Evolutionary conservation across 2,888 invertebrate species (phyloP), one percentile per base, ranked within the genome.

Genomic region (Dicyrtomina minuta): DNA sequence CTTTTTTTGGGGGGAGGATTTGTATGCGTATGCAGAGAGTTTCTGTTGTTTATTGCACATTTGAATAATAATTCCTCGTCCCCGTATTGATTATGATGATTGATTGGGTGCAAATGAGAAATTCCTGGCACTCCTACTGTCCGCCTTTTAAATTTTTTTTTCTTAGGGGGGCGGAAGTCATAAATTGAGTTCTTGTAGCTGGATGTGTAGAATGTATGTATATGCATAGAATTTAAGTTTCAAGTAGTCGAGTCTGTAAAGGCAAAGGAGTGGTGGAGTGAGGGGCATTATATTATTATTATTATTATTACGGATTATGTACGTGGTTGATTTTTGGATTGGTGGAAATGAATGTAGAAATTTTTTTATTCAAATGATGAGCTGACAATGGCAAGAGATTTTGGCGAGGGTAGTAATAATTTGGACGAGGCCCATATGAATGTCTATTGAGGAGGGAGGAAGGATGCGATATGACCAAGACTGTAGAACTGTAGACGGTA

Each of bases 51-150:
- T 33, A 33, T 33, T 33, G 33, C 33, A 33, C 33, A 60, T 60
- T 60, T 60, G n/a, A 60, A 60, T 60, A 60, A 60, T 60, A 60
- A 39, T 60, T 60, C 22, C 39, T 26, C 24, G 51, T 66, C 68
- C 53, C 27, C 53, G 59, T 53, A 68, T 71, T 71, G 67, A 67
- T 68, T 71, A 67, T 59, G 44, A 70, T 67, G 71, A 68, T 71
- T 67, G 68, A 71, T 67, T 67, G 68, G 61, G 71, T 68, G 71
- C 67, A 68, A 71, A 71, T 70, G 68, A 68, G 60, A 71, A 71
- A 71, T 59, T 68, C 55, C 64, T 60, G 17, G 27, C 53, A 39
- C 61, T 66, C 66, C 41, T 55, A 13, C 62, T 55, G 33, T 58
- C 66, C 46, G 33, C 59, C 59, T 51, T 64, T 64, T 33, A 13